These are phyloP conservation scores for Microtus richardsoni DNA, from an alignment of 2,113 vertebrate species.

Conservation along the genomic window DNA sequence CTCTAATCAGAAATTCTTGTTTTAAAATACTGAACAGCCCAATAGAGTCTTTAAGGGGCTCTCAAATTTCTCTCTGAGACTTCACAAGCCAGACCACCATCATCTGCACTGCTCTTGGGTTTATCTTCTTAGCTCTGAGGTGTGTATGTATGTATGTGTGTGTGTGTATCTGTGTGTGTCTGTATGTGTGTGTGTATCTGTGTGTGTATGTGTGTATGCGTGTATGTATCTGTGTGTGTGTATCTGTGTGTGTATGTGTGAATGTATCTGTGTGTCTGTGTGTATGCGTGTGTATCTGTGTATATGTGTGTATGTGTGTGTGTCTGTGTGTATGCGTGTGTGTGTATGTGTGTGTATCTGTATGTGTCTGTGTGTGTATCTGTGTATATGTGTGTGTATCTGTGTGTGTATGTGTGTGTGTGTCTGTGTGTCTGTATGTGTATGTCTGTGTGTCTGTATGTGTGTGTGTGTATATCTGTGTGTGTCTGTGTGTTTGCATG, in stretches of 20 bases:
- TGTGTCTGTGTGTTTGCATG: neutral
- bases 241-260: fast-evolving
- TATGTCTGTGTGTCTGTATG: too few relatives aligned
- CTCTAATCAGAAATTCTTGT: neutral
- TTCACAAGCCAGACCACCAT: neutral
- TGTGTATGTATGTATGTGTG: neutral
- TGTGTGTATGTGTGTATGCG: fast-evolving
- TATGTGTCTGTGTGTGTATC: too few relatives aligned
- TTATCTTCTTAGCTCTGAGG: neutral
- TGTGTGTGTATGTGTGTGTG: neutral
- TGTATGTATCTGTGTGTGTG: too few relatives aligned
- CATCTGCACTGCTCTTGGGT: neutral
- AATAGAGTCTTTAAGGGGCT: neutral
- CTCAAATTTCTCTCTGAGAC: neutral
- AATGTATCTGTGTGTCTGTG: too few relatives aligned
- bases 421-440: too few relatives aligned
- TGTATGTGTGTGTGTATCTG: neutral
- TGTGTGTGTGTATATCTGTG: neutral
- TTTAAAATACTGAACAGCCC: neutral
- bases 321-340: too few relatives aligned
- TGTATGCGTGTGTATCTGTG: neutral
- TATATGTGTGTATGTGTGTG: neutral
- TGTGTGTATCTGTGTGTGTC: neutral
- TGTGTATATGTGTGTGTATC: neutral
- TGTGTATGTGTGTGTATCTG: too few relatives aligned